Base-by-base conservation (phyloP, 53 echinoderm and acorn worm genomes). In the Pentamera pediparva region DNA sequence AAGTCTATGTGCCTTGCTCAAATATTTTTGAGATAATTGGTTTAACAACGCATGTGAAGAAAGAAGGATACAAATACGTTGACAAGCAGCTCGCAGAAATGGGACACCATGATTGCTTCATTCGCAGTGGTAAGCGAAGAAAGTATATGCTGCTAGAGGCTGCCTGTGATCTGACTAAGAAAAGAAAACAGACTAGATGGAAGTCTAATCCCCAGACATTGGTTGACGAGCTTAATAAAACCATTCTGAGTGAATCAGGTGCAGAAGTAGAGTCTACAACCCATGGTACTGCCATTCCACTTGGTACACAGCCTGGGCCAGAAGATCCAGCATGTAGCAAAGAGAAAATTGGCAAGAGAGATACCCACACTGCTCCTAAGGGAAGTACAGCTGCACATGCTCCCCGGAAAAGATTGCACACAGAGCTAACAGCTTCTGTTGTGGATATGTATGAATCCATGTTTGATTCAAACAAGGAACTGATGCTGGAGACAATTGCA, bases 1-100 rank as follows among this genome's bases (percentile, higher is more conserved):
- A 7, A 15, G 5, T 5, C 17, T 52, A 52, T 15, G 53, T 52
- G 5, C n/a, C n/a, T 7, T 52, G 53, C 17, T 24, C 53, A 20
- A 24, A 70, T 27, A 70, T 70, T 12, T 70, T 70, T 70, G 12
- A 13, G 50, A 51, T 51, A 3, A 25, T 70, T 17, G 29, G 19
- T 1, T 49, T 70, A 34, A 5, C 49, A 13, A 70, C 12, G 4
- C 70, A 70, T 30, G 51, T 70, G 2, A 4, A 18, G 1, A 70
- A 50, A 27, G 27, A 70, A 10, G 70, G 70, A 4, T 70, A 70
- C 31, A 49, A 17, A 1, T 32, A 33, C 15, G 1, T 51, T 11
- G 70, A 70, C 32, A 70, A 22, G 21, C 29, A 32, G 5, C 18
- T 70, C 5, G 11, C 17, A 49, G 51, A 70, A 32, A 31, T 38